These are phyloP conservation scores for Cetonia aurata DNA, from an alignment of 2,888 invertebrate species.

Conservation along the genomic window DNA sequence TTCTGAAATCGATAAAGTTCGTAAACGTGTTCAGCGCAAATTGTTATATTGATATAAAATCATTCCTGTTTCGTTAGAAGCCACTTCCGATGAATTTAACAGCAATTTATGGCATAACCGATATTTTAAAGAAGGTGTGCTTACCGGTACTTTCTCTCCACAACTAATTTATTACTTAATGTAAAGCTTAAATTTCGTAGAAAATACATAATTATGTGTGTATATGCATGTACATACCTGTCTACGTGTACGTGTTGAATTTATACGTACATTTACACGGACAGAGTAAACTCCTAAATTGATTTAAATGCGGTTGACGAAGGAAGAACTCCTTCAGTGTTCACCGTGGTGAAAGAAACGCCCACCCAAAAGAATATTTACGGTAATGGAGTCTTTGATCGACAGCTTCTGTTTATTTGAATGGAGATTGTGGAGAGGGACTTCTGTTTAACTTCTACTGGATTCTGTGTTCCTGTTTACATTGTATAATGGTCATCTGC, in stretches of 20 bases:
- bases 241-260: not conserved
- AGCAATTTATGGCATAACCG: not conserved
- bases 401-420: conserved; percentile 40
- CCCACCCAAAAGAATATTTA: conserved; percentile 37
- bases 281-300: conserved; percentile 15
- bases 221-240: too few species aligned
- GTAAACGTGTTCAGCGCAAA: too few species aligned
- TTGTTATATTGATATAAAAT: too few species aligned
- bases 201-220: conserved; percentile 3
- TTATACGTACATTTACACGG: conserved; percentile 17
- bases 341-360: conserved; percentile 27
- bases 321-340: conserved; percentile 31
- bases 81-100: too few species aligned
- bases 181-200: conserved; percentile 2
- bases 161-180: conserved; percentile 11
- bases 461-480: conserved; percentile 34
- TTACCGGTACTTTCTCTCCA: conserved; percentile 3
- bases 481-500: conserved; percentile 36
- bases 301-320: conserved; percentile 32
- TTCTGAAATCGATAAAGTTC: too few species aligned
- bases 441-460: conserved; percentile 29
- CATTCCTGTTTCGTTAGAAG: too few species aligned
- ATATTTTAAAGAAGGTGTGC: not conserved
- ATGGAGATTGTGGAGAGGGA: conserved; percentile 31
- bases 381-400: conserved; percentile 37